Evolutionary conservation across 2,113 vertebrate genomes (phyloP).

Genomic region (Cathartes aura): DNA sequence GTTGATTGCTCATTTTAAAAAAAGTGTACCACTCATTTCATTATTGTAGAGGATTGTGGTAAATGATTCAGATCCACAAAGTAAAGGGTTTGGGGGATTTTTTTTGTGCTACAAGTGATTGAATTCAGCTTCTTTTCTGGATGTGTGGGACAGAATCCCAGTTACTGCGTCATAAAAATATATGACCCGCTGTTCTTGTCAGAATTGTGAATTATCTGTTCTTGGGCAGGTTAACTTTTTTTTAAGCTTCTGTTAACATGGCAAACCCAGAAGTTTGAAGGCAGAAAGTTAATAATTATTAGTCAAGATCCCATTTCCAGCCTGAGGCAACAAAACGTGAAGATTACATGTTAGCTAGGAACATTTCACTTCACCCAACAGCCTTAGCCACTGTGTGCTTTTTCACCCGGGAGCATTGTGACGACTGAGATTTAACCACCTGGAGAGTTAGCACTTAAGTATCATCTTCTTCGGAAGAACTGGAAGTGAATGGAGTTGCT

Average conservation of each 20-base stretch:
- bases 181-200: neutral
- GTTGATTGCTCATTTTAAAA: neutral
- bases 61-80: neutral
- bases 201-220: neutral
- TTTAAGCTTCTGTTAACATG: neutral
- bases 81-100: neutral
- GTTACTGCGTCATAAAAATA: neutral
- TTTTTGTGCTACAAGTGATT: neutral
- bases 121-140: neutral
- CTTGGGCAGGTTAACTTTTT: neutral
- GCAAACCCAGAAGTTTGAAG: neutral
- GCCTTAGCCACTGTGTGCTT: neutral
- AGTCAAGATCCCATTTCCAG: neutral
- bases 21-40: neutral
- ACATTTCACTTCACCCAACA: neutral
- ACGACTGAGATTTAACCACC: neutral
- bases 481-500: neutral
- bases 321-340: neutral
- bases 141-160: neutral
- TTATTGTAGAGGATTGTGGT: neutral
- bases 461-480: neutral
- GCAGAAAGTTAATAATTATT: neutral
- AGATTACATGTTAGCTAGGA: neutral
- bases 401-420: fast-evolving
- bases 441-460: neutral